Percentiles rank a stretch among this genome's conserved stretches.
Conservation (phyloP, 2,797 vertebrate species). For the Ctenochaetus hawaiiensis region DNA sequence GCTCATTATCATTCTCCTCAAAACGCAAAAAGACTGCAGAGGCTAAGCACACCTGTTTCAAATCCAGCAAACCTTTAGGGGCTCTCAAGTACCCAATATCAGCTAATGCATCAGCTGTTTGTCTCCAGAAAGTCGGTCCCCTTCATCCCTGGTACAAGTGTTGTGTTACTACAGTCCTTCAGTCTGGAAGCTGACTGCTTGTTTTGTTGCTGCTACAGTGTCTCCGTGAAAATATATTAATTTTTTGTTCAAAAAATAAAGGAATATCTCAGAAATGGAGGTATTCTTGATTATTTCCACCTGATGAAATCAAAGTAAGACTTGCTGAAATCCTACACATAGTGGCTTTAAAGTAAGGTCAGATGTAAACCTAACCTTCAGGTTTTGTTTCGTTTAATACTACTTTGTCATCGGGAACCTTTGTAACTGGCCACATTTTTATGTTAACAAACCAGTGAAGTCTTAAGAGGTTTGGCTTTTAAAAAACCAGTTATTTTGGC, state of each 20-base stretch:
- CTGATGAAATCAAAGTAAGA: not conserved
- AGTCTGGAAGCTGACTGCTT: not conserved
- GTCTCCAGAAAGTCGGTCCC: no score
- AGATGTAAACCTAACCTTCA: not conserved
- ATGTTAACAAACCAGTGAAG: not conserved
- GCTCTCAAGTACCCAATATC: no score
- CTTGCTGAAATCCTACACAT: not conserved
- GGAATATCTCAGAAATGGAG: not conserved
- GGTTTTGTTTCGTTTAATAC: not conserved
- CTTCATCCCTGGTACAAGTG: not conserved
- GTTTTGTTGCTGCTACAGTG: no score
- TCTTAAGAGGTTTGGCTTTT: not conserved
- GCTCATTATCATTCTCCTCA: not conserved
- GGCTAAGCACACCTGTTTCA: constrained; percentile 13
- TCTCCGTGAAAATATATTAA: not conserved
- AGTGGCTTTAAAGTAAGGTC: not conserved
- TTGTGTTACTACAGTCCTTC: not conserved
- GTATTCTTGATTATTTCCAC: not conserved
- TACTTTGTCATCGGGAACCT: not conserved
- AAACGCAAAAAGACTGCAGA: not conserved
- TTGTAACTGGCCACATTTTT: not conserved
- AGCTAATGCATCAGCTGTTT: not conserved
- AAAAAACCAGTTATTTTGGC: not conserved
- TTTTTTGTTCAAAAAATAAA: not conserved
- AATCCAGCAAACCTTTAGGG: not conserved